phyloP scores from a whole-genome alignment of 64 coral and sea anemone genomes.

The Montipora cactus region DNA sequence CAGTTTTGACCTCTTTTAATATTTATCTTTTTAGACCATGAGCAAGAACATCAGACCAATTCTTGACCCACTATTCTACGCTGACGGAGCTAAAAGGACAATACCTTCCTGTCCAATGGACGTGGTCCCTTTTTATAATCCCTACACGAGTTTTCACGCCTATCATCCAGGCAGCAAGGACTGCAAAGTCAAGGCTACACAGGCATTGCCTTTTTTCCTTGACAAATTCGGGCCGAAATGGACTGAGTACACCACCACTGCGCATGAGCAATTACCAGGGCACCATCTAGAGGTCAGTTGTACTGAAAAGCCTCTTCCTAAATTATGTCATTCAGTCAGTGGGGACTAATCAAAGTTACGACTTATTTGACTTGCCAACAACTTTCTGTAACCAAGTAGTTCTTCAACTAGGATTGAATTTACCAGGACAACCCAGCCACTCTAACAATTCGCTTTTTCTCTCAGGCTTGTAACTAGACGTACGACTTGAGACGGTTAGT shows the following conservation, averaged over 20 bases:
- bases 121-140: neutral
- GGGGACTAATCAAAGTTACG: no score
- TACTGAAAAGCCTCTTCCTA: neutral
- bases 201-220: conserved; percentile 36
- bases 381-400: neutral
- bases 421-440: neutral
- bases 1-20: neutral
- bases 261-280: conserved; percentile 41
- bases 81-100: neutral
- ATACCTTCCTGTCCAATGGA: conserved; percentile 5
- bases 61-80: neutral
- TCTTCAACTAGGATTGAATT: neutral
- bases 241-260: conserved; percentile 35
- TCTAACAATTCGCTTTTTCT: neutral
- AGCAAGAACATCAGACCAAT: conserved; percentile 12
- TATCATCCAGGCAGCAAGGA: conserved; percentile 15
- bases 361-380: no score
- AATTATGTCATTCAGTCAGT: neutral
- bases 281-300: conserved; percentile 47
- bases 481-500: neutral
- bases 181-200: neutral
- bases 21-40: neutral
- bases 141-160: neutral
- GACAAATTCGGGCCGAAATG: conserved; percentile 52
- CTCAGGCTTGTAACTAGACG: neutral